phyloP scores from a whole-genome alignment of 2,113 vertebrate species.

The Piliocolobus tephrosceles region DNA sequence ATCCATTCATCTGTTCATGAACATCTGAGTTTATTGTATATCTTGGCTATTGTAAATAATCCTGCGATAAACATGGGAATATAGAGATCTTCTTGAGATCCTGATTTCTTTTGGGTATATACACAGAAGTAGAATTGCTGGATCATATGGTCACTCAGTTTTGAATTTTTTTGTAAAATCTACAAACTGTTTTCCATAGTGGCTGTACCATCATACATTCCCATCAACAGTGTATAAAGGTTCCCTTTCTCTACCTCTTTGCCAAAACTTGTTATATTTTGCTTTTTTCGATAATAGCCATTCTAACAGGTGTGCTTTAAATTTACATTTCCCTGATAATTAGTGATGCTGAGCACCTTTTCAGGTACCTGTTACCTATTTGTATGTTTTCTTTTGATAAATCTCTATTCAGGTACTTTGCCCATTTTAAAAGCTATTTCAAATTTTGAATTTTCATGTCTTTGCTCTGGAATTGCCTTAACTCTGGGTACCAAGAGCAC shows the following conservation, averaged over 20 bases:
- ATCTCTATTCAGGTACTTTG: not conserved
- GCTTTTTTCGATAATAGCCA: not conserved
- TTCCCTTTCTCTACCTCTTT: not conserved
- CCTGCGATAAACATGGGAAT: no score
- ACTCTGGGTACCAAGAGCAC: not conserved
- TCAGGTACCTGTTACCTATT: no score
- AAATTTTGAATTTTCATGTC: not conserved
- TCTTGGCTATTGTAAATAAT: not conserved
- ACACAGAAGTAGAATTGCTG: not conserved
- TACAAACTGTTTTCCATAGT: not conserved
- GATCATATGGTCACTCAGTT: not conserved
- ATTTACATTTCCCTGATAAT: not conserved
- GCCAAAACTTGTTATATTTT: not conserved
- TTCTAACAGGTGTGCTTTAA: not conserved
- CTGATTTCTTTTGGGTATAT: not conserved
- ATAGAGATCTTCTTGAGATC: not conserved
- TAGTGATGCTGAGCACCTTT: not conserved
- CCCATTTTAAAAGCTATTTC: not conserved
- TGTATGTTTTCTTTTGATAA: not conserved
- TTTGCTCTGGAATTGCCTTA: not conserved
- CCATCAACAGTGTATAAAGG: not conserved
- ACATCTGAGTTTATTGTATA: not conserved
- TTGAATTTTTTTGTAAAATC: not conserved
- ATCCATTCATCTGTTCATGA: not conserved
- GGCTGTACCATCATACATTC: not conserved